A percentile compares a stretch with the other conserved stretches of the same genome.
Evolutionary conservation across 2,113 vertebrate species (phyloP).

Genomic region (Crotalus horridus): DNA sequence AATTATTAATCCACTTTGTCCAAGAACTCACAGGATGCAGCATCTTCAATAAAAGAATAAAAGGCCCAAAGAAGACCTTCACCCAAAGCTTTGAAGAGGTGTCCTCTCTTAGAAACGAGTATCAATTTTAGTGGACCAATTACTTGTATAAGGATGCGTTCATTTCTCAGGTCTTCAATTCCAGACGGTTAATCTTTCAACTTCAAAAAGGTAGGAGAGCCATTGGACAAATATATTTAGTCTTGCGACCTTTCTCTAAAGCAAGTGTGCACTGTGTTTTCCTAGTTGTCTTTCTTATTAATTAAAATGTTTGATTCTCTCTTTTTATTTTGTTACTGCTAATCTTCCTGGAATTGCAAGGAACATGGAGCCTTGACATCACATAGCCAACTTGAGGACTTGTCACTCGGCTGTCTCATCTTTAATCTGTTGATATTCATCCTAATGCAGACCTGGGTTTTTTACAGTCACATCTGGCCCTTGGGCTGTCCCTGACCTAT

Average conservation of each 20-base stretch:
- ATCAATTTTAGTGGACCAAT: neutral
- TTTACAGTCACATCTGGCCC: neutral
- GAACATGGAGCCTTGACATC: neutral
- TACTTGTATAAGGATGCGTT: neutral
- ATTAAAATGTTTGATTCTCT: neutral
- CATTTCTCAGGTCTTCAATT: neutral
- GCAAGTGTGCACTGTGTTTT: neutral
- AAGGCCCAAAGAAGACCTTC: neutral
- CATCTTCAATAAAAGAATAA: neutral
- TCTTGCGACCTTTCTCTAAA: neutral
- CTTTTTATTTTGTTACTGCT: neutral
- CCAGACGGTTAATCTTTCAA: neutral
- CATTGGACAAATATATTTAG: neutral
- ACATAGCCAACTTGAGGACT: neutral
- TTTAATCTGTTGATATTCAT: neutral
- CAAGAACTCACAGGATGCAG: neutral
- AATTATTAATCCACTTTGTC: neutral
- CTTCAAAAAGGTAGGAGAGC: neutral
- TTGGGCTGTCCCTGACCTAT: neutral
- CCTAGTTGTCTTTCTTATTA: neutral
- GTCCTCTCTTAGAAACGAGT: neutral
- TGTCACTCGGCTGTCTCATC: neutral
- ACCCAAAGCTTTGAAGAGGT: neutral
- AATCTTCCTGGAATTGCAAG: neutral
- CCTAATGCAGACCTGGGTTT: neutral